Evolutionary conservation across 2,113 vertebrate species (phyloP).

Genomic region (Atractosteus spatula): DNA sequence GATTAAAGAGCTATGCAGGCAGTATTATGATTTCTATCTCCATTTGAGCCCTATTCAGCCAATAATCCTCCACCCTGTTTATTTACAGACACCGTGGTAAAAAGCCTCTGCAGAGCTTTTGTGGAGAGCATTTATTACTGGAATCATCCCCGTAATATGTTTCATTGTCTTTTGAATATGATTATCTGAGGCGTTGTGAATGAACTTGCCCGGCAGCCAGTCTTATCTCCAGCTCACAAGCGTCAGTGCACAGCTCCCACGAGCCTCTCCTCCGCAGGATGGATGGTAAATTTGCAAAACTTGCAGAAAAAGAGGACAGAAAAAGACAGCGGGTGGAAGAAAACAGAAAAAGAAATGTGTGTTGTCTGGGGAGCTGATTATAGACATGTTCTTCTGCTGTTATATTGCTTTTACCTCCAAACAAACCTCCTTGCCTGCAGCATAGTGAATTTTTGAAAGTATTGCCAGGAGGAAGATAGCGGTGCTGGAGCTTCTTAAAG

Average conservation of each 20-base stretch:
- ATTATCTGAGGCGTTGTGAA: neutral
- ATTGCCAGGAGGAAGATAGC: constrained; percentile 42
- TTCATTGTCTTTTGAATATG: constrained; percentile 1
- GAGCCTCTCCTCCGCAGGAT: neutral
- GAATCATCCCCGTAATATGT: neutral
- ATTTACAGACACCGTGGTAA: neutral
- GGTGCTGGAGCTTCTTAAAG: constrained; percentile 20
- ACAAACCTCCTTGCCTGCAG: constrained; percentile 46
- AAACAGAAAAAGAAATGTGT: constrained; percentile 4
- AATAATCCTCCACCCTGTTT: no score
- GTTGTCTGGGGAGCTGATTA: constrained; percentile 26
- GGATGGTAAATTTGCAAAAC: constrained; percentile 10
- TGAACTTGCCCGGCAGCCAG: neutral
- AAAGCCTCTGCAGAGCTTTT: neutral
- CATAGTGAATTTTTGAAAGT: constrained; percentile 60
- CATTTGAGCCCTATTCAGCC: no score
- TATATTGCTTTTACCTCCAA: constrained; percentile 2
- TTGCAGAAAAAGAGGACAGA: constrained; percentile 6
- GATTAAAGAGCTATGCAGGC: no score
- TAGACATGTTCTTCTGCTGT: constrained; percentile 7
- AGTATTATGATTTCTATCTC: no score
- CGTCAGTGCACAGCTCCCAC: neutral
- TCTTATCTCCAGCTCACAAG: neutral
- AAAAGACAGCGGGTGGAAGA: neutral
- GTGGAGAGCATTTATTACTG: neutral